Conservation (phyloP, 2,113 vertebrate genomes). For the Mola mola region DNA sequence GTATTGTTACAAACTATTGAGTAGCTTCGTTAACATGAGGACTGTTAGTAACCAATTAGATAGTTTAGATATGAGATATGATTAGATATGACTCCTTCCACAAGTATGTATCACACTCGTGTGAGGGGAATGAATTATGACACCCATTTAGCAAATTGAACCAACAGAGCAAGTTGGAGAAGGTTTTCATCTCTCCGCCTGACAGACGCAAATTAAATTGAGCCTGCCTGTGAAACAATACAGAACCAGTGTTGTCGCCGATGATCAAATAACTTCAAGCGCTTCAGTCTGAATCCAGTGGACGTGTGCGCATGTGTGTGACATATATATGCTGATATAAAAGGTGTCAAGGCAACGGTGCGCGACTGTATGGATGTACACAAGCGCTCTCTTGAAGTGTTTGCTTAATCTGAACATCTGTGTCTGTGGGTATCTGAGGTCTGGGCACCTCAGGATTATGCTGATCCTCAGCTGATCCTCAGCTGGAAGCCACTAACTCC, state of each 20-base stretch:
- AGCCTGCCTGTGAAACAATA: too few species aligned
- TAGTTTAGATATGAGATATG: too few species aligned
- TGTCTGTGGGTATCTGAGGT: not conserved
- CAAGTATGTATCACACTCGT: conserved; percentile 1
- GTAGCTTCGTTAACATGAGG: too few species aligned
- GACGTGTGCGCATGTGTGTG: too few species aligned
- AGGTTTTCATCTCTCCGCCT: conserved; percentile 42
- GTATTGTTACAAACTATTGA: too few species aligned
- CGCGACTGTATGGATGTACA: too few species aligned
- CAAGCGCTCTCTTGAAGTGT: too few species aligned
- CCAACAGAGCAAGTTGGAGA: conserved; percentile 5
- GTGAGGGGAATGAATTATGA: conserved; percentile 36
- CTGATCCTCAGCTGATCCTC: conserved; percentile 4
- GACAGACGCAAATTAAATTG: conserved; percentile 44
- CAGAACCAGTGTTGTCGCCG: not conserved
- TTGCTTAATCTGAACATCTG: conserved; percentile 4
- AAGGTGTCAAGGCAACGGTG: too few species aligned
- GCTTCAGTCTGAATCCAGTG: too few species aligned
- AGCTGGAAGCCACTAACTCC: conserved; percentile 29
- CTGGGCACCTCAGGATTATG: conserved; percentile 15
- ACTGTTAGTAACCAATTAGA: too few species aligned
- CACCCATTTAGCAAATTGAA: conserved; percentile 40
- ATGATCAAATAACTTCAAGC: conserved; percentile 19
- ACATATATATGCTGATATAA: too few species aligned
- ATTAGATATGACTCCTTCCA: not conserved